Conservation (phyloP, 2,888 invertebrate genomes). For the Luperina nickerlii region DNA sequence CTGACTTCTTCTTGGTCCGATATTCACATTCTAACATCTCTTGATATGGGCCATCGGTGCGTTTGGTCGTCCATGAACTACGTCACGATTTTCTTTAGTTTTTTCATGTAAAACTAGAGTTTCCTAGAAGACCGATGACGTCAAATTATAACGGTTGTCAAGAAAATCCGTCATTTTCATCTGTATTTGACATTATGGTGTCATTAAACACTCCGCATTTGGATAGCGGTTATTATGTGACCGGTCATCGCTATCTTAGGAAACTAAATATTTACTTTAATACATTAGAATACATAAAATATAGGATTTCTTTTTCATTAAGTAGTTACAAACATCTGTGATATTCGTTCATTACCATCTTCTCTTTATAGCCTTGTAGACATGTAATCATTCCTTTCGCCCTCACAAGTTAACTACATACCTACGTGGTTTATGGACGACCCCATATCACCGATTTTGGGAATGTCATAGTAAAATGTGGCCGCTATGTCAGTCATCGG, state of each 20-base stretch:
- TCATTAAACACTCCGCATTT: background rate
- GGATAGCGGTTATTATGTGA: background rate
- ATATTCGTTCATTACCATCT: background rate
- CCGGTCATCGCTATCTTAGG: background rate
- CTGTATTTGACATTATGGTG: background rate
- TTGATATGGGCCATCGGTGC: background rate
- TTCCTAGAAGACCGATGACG: background rate
- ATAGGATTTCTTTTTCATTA: no score
- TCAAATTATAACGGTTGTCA: background rate
- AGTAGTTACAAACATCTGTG: background rate
- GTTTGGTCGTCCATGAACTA: background rate
- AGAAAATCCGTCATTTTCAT: background rate
- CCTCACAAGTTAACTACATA: background rate
- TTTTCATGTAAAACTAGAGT: background rate
- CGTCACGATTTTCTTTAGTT: background rate
- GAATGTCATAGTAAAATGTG: background rate
- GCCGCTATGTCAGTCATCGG: background rate
- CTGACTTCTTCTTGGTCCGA: background rate
- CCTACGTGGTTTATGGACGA: background rate
- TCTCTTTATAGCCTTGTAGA: background rate
- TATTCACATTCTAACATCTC: background rate
- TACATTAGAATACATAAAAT: background rate
- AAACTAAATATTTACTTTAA: background rate
- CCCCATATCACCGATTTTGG: background rate
- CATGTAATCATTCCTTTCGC: background rate